phyloP scores from a whole-genome alignment of 2,113 vertebrate genomes.

The Todiramphus saurophagus region DNA sequence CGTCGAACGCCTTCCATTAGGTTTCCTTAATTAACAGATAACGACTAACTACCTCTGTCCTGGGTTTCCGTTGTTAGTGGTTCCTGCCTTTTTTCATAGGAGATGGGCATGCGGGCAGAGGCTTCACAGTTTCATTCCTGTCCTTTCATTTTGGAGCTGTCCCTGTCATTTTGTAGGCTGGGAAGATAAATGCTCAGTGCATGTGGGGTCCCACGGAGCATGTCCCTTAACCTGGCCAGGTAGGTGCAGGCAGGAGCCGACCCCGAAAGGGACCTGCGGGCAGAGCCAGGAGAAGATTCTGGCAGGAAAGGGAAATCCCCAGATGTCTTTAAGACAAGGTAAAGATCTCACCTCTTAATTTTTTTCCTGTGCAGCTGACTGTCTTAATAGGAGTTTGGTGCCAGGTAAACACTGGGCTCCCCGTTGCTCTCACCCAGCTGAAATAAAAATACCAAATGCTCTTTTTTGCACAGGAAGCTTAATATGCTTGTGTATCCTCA shows the following conservation, averaged over 20 bases:
- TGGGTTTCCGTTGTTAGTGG: neutral
- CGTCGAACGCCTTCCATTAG: neutral
- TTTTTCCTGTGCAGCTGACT: neutral
- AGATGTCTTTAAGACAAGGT: neutral
- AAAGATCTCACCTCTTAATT: neutral
- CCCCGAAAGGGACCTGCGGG: neutral
- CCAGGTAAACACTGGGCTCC: neutral
- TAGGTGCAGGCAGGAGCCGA: neutral
- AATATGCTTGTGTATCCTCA: neutral
- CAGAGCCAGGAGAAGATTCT: neutral
- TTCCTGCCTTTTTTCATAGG: neutral
- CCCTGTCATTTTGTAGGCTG: neutral
- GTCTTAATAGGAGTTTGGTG: neutral
- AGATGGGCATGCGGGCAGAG: neutral
- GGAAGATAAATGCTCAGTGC: neutral
- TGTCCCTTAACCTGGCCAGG: neutral
- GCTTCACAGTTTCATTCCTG: neutral
- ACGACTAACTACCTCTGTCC: fast-evolving
- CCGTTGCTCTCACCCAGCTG: neutral
- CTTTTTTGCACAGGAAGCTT: neutral
- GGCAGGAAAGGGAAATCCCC: neutral
- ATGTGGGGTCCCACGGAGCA: neutral
- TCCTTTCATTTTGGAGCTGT: neutral
- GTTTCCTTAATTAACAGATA: neutral
- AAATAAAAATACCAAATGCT: neutral